Percentiles rank a stretch among this genome's conserved stretches.
phyloP scores from a whole-genome alignment of 2,113 vertebrate genomes.

The Alethe diademata region DNA sequence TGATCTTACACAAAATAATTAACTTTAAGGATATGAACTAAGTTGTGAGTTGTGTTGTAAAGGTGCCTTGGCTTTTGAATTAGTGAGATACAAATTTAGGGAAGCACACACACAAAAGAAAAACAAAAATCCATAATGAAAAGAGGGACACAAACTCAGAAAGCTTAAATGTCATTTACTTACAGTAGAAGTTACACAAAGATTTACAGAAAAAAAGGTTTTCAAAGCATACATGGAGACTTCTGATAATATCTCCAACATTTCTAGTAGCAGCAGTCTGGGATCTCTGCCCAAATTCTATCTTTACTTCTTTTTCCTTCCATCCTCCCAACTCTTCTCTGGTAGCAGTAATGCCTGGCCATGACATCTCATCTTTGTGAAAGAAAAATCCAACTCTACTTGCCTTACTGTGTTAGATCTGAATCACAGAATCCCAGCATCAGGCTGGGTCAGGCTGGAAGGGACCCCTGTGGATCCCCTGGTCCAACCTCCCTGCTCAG shows the following conservation, averaged over 20 bases:
- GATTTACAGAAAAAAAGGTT: not conserved
- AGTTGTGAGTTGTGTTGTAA: not conserved
- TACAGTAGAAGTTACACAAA: not conserved
- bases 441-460: not conserved
- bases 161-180: not conserved
- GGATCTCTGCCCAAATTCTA: not conserved
- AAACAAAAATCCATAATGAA: not conserved
- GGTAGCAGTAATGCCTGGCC: not conserved
- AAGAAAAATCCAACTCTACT: not conserved
- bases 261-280: not conserved
- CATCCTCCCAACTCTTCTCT: not conserved
- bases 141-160: not conserved
- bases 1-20: not conserved
- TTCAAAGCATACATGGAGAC: not conserved
- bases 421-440: not conserved
- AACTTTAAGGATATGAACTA: not conserved
- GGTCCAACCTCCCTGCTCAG: not conserved
- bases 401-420: not conserved
- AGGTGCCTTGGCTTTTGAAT: not conserved
- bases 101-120: not conserved
- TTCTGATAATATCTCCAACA: not conserved
- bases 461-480: rapidly evolving
- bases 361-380: not conserved
- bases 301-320: not conserved
- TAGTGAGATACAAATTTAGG: not conserved